Evolutionary conservation across 1,140 invertebrate genomes (phyloP), one percentile per base, ranked within the genome.

Genomic region (Plodia interpunctella): DNA sequence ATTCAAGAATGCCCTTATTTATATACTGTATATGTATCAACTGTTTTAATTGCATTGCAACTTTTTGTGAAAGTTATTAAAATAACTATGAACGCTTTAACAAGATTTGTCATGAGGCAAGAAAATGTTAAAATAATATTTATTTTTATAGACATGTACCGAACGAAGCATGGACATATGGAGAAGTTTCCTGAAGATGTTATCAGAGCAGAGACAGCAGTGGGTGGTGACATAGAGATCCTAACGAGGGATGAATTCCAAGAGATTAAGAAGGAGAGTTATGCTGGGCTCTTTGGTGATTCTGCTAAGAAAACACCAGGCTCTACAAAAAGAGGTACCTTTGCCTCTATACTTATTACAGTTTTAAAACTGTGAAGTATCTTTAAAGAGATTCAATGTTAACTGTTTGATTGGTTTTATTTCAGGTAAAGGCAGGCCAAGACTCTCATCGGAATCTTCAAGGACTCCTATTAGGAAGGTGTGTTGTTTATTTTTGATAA

Each of bases 181-280:
- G 91, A 93, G 32, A 94, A 95, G 74, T 96, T 96, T 86, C 94
- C 94, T 0, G 91, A 91, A 51, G 94, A 95, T 83, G 92, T 96
- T 2, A 89, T 91, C 44, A 92, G 83, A 50, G 95, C 95, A 4
- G 94, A 96, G 79, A 91, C 90, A 51, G 83, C 92, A 51, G 94
- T 94, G 1, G 90, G 90, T 25, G 94, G 94, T 21, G 91, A 95
- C 80, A 91, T 91, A 11, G 90, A 93, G 54, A 95, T 94, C 64
- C 75, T 94, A 20, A 90, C 79, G 0, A 88, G 90, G 63, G 89
- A 92, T 28, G 91, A 92, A 77, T 95, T 94, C 71, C 86, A 81
- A 68, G 93, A 93, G 20, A 85, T 91, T 49, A 91, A 93, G 55
- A 93, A 92, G 65, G 82, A 86, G 60, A 88, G 90, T 72, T 90